These are phyloP conservation scores for Rattus rattus DNA, from an alignment of 2,113 vertebrate genomes.

Conservation along the genomic window DNA sequence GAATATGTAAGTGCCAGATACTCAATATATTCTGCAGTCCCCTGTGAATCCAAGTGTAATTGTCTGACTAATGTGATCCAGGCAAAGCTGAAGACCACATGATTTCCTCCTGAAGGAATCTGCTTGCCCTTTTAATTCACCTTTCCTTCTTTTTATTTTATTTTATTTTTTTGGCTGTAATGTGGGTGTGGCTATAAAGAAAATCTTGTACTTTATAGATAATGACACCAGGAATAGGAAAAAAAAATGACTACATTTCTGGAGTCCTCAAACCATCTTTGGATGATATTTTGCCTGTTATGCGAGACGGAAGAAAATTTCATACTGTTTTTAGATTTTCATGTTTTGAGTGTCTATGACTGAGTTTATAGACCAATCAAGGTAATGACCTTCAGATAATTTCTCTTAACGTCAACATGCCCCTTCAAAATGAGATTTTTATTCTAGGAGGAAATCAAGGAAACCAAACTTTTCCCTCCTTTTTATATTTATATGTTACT, in stretches of 20 bases:
- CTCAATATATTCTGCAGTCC: not conserved
- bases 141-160: not conserved
- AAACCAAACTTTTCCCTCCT: not conserved
- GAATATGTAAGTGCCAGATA: not conserved
- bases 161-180: not conserved
- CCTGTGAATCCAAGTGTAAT: not conserved
- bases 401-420: not conserved
- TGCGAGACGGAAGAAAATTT: not conserved
- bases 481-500: not conserved
- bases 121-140: not conserved
- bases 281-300: not conserved
- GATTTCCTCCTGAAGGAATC: not conserved
- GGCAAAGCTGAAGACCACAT: not conserved
- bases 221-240: not conserved
- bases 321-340: not conserved
- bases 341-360: constrained; percentile 10
- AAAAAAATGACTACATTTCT: not conserved
- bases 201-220: not conserved
- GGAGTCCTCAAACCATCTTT: not conserved
- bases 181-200: not conserved
- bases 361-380: not conserved
- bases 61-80: not conserved
- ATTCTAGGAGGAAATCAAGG: not conserved
- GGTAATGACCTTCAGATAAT: not conserved
- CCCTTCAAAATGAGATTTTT: not conserved